Base-by-base conservation (phyloP, 1,140 invertebrate species). In the Drosophila cardini region DNA sequence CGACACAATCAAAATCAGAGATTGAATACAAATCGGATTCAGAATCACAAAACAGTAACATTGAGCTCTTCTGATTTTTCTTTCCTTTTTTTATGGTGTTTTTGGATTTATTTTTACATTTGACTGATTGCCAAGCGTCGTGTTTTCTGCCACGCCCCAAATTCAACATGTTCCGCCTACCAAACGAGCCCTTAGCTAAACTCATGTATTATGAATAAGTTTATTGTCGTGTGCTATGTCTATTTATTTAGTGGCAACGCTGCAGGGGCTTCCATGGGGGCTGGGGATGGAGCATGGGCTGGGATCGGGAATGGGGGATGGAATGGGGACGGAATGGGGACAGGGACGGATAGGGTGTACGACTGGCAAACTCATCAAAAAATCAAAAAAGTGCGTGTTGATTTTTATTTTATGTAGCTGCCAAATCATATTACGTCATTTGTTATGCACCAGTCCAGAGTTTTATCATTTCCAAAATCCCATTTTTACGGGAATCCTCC, bases 381-480 rank as follows among this genome's bases (percentile, higher is more conserved):
- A 73, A 48, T 38, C 26, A 52, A 52, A 26, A 73, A 73, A 72
- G 53, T 72, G 75, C 46, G 65, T 75, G 77, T 69, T 87, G 68
- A 83, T 79, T 87, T 71, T 78, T 68, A 68, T 83, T 79, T 78
- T 87, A 62, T 87, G 83, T 82, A 48, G 67, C 65, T 75, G 76
- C 72, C 83, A 86, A 86, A 86, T 86, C 78, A 86, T 86, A 87
- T 86, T 86, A 83, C 45, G 64, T 43, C 82, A 81, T 86, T 69
- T 85, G 73, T 78, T 85, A 86, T 85, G 78, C 78, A 86, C 55
- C 70, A 32, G 50, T 38, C 16, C 21, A 13, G 15, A 38, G 10
- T 26, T 65, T 80, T 83, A 50, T 63, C 80, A 83, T 78, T 75
- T 78, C 65, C 21, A 40, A 48, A 10, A 34, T 30, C 26, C 15